Evolutionary conservation across 1,140 invertebrate species (phyloP).

Genomic region (Calliphora vicina): DNA sequence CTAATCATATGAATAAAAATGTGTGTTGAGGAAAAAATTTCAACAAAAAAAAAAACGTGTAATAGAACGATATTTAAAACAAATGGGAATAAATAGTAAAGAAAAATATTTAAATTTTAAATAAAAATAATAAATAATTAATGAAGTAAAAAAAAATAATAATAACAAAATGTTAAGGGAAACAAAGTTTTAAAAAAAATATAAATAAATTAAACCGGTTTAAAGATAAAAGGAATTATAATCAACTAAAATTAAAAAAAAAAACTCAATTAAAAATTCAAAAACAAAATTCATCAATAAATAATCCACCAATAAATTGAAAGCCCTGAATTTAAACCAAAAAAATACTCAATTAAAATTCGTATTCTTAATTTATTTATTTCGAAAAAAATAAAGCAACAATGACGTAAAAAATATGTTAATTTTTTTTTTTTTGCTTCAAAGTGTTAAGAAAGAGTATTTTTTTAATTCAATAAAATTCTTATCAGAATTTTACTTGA

Average conservation of each 20-base stretch:
- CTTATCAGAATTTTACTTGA: background rate
- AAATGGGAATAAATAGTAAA: background rate
- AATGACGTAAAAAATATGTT: background rate
- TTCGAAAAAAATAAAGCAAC: background rate
- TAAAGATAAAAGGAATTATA: background rate
- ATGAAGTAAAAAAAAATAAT: background rate
- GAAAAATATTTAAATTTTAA: background rate
- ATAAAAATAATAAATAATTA: constrained; percentile 1
- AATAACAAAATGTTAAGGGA: background rate
- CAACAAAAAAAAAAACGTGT: background rate
- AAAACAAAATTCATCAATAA: background rate
- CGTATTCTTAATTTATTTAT: background rate
- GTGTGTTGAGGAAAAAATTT: background rate
- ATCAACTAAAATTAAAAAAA: background rate
- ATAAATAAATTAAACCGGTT: background rate
- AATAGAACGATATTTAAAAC: background rate
- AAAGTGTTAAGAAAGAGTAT: too few relatives aligned
- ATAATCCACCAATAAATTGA: too few relatives aligned
- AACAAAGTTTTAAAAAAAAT: background rate
- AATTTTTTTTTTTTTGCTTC: background rate
- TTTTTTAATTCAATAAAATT: too few relatives aligned
- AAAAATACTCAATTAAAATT: too few relatives aligned
- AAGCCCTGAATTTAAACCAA: too few relatives aligned
- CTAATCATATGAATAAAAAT: background rate
- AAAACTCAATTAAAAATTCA: background rate